phyloP scores from a whole-genome alignment of 2,797 vertebrate species.

The Okamejei kenojei region DNA sequence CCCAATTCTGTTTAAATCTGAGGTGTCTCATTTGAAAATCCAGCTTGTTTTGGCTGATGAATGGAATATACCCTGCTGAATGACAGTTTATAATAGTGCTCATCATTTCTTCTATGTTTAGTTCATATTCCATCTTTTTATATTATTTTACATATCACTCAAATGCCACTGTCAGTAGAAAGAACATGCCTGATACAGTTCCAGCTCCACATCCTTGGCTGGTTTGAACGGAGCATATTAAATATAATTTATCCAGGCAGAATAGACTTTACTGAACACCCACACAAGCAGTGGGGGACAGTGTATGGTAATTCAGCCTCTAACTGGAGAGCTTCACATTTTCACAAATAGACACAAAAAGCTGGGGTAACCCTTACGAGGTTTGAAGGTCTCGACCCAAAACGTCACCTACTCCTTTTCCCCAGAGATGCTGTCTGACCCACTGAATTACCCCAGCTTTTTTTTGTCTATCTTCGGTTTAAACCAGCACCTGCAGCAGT shows the following conservation, averaged over 20 bases:
- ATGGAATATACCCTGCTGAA: background rate
- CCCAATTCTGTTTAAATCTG: background rate
- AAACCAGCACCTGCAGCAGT: too few relatives aligned
- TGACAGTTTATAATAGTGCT: conserved; percentile 11
- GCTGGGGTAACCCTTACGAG: too few relatives aligned
- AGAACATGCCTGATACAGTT: background rate
- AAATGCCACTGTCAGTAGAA: conserved; percentile 1
- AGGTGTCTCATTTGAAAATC: background rate
- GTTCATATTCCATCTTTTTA: background rate
- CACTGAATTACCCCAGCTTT: too few relatives aligned
- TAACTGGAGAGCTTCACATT: background rate
- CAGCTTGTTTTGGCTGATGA: background rate
- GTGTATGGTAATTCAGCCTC: background rate
- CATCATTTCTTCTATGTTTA: conserved; percentile 14
- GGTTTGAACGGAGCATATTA: background rate
- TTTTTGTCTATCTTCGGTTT: too few relatives aligned
- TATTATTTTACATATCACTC: conserved; percentile 18
- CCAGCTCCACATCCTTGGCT: background rate
- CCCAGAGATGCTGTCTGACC: too few relatives aligned
- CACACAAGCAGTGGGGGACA: background rate
- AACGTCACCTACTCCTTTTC: too few relatives aligned
- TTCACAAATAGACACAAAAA: background rate
- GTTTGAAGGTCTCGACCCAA: too few relatives aligned
- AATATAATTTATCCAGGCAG: conserved; percentile 9
- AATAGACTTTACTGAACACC: background rate